Percentiles rank a stretch among this genome's conserved stretches.
phyloP scores from a whole-genome alignment of 1,140 invertebrate species.

The Bombus superbus region DNA sequence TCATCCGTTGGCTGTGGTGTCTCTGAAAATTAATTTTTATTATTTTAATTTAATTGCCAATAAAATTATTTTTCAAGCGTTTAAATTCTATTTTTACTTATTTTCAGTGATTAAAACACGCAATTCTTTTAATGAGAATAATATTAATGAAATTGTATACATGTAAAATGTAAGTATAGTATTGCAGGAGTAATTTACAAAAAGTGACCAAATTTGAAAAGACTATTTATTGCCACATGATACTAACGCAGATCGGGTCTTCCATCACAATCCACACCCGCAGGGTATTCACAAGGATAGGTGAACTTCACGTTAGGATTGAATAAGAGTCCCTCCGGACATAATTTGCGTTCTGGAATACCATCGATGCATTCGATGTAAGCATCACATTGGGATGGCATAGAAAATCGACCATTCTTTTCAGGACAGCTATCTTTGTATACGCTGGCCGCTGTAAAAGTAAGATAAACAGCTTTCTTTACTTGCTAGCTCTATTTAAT shows the following conservation, averaged over 20 bases:
- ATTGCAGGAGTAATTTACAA: no score
- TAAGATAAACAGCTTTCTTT: not conserved
- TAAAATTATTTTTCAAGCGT: not conserved
- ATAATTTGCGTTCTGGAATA: constrained; percentile 88
- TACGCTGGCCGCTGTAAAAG: constrained; percentile 25
- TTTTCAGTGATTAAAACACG: no score
- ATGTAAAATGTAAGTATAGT: no score
- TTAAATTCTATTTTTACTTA: no score
- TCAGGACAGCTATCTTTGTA: constrained; percentile 82
- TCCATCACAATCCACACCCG: constrained; percentile 90
- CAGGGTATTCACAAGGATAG: constrained; percentile 93
- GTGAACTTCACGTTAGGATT: constrained; percentile 88
- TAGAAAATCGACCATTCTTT: constrained; percentile 87
- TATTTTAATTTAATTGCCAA: not conserved
- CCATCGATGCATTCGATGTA: constrained; percentile 89
- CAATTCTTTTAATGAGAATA: no score
- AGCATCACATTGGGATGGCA: constrained; percentile 89
- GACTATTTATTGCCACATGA: not conserved
- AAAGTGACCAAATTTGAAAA: not conserved
- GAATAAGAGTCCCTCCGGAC: constrained; percentile 93
- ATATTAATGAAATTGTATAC: no score
- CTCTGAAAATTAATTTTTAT: constrained; percentile 77
- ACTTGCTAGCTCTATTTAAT: no score
- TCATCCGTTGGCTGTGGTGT: constrained; percentile 87
- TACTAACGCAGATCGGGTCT: constrained; percentile 88